Evolutionary conservation across 2,888 invertebrate genomes (phyloP).

Genomic region (Syrphus vitripennis): DNA sequence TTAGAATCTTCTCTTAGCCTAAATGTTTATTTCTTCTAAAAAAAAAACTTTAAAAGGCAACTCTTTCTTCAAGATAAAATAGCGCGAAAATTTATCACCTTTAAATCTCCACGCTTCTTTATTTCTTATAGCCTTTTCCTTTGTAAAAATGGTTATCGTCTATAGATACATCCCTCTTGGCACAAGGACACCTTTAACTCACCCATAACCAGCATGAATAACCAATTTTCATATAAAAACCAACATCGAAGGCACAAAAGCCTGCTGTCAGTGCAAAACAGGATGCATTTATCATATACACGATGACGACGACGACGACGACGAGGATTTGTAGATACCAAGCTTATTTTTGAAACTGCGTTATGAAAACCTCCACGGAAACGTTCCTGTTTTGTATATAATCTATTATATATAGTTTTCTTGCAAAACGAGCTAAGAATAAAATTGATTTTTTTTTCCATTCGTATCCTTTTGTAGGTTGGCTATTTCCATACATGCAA

Average conservation of each 20-base stretch:
- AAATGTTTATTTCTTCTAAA: no score
- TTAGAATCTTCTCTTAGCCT: no score
- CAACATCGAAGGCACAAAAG: conserved; percentile 15
- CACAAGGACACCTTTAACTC: conserved; percentile 55
- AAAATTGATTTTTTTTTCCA: conserved; percentile 59
- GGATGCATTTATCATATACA: conserved; percentile 65
- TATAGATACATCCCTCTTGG: conserved; percentile 12
- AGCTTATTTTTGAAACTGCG: conserved; percentile 27
- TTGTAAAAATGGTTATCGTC: conserved; percentile 39
- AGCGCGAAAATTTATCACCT: conserved; percentile 41
- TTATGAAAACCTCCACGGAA: conserved; percentile 54
- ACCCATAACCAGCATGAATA: conserved; percentile 39
- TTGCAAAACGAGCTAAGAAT: conserved; percentile 44
- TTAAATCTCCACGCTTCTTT: conserved; percentile 26
- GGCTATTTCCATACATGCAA: conserved; percentile 63
- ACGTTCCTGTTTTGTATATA: conserved; percentile 20
- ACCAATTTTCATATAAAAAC: neutral
- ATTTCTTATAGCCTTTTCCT: conserved; percentile 30
- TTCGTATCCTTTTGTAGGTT: conserved; percentile 14
- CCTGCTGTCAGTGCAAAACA: conserved; percentile 54
- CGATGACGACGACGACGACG: conserved; percentile 3
- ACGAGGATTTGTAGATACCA: conserved; percentile 1
- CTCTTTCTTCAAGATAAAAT: conserved; percentile 32
- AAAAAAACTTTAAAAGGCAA: conserved; percentile 21
- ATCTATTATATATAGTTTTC: neutral